phyloP scores from a whole-genome alignment of 2,113 vertebrate species.

The Syrmaticus mikado region DNA sequence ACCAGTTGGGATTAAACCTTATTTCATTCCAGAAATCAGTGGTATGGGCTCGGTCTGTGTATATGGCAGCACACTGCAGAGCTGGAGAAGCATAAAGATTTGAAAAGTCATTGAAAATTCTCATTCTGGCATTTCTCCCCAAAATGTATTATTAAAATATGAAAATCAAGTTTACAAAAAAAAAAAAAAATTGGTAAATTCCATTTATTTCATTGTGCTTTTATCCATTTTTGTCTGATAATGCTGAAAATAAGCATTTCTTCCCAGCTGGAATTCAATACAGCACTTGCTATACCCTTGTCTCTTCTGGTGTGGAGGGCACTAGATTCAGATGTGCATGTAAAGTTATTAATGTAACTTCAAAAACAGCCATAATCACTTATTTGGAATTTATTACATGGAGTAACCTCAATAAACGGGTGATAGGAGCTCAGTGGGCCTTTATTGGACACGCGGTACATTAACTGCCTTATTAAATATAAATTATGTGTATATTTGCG shows the following conservation, averaged over 20 bases:
- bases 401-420: not conserved
- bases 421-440: not conserved
- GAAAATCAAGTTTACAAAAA: not conserved
- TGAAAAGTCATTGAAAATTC: not conserved
- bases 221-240: not conserved
- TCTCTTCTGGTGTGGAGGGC: not conserved
- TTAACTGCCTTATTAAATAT: conserved; percentile 19
- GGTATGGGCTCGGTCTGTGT: not conserved
- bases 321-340: not conserved
- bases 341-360: not conserved
- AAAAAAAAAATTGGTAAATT: not conserved
- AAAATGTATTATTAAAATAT: not conserved
- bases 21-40: not conserved
- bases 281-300: not conserved
- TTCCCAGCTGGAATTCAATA: not conserved
- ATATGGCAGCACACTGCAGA: not conserved
- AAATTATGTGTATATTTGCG: not conserved
- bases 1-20: not conserved
- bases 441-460: not conserved
- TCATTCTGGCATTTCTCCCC: not conserved
- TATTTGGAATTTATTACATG: not conserved
- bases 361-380: not conserved
- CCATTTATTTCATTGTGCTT: not conserved
- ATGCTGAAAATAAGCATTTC: not conserved
- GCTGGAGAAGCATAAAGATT: not conserved